Percentiles rank a stretch among this genome's conserved stretches.
phyloP scores from a whole-genome alignment of 2,797 vertebrate genomes.

The Merluccius polli region DNA sequence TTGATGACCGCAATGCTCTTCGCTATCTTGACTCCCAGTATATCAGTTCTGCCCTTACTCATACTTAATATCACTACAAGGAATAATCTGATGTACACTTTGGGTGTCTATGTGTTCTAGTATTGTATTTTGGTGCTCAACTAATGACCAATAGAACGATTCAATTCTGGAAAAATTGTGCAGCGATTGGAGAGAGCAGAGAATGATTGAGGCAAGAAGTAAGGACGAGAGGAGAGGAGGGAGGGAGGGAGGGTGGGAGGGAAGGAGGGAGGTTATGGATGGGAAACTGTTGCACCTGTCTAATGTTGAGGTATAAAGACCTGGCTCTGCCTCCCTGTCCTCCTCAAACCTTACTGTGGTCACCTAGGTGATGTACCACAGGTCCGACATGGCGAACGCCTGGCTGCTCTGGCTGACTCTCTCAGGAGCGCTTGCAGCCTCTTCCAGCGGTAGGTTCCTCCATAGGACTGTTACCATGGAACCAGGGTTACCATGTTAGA shows the following conservation, averaged over 20 bases:
- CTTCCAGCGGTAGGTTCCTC: slow-evolving; percentile 48
- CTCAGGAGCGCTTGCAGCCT: slow-evolving; percentile 31
- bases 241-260: slow-evolving; percentile 12
- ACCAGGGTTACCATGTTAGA: neutral
- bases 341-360: slow-evolving; percentile 37
- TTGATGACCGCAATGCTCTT: too few relatives aligned
- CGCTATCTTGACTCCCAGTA: too few relatives aligned
- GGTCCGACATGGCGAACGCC: slow-evolving; percentile 35
- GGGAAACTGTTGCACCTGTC: slow-evolving; percentile 45
- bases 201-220: neutral
- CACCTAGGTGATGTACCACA: slow-evolving; percentile 33
- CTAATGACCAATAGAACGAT: neutral
- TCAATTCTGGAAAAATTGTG: neutral
- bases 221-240: neutral
- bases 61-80: neutral
- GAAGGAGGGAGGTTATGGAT: slow-evolving; percentile 4
- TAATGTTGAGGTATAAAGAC: slow-evolving; percentile 54
- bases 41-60: slow-evolving; percentile 12
- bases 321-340: slow-evolving; percentile 21
- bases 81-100: neutral
- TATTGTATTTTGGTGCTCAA: neutral
- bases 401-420: slow-evolving; percentile 54
- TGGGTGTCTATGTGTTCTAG: neutral
- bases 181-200: neutral
- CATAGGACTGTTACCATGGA: neutral